phyloP scores from a whole-genome alignment of 2,888 invertebrate species.

The Drosophila seclusa region DNA sequence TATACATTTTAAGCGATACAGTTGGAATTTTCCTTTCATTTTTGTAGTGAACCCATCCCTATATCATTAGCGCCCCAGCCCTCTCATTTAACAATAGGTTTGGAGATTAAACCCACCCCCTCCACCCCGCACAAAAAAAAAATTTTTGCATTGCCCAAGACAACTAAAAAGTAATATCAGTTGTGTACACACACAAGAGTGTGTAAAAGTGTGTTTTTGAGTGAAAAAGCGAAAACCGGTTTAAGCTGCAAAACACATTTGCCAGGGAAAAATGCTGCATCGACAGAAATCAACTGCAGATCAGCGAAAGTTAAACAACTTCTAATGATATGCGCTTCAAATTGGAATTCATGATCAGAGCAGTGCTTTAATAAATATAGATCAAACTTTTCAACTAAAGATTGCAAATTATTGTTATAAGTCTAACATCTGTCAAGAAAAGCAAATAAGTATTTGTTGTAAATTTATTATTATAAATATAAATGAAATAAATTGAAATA shows the following conservation, averaged over 20 bases:
- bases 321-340: neutral
- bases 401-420: neutral
- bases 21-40: slow-evolving; percentile 16
- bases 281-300: slow-evolving; percentile 7
- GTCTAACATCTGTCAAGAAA: too few relatives aligned
- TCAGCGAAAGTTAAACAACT: neutral
- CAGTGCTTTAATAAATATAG: neutral
- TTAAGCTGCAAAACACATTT: slow-evolving; percentile 51
- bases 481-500: slow-evolving; percentile 1
- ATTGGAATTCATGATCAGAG: too few relatives aligned
- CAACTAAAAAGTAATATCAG: slow-evolving; percentile 33
- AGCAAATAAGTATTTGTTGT: neutral
- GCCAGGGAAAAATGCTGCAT: slow-evolving; percentile 15
- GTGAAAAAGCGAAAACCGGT: slow-evolving; percentile 38
- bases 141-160: slow-evolving; percentile 16
- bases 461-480: neutral
- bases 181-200: slow-evolving; percentile 14
- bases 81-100: neutral
- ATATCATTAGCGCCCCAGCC: neutral
- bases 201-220: slow-evolving; percentile 5
- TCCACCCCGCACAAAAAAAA: too few relatives aligned
- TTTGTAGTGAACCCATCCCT: neutral
- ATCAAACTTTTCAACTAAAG: neutral
- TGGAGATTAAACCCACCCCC: neutral
- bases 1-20: slow-evolving; percentile 45